Base-by-base conservation (phyloP, 2,113 vertebrate species). In the Rhodinocichla rosea region DNA sequence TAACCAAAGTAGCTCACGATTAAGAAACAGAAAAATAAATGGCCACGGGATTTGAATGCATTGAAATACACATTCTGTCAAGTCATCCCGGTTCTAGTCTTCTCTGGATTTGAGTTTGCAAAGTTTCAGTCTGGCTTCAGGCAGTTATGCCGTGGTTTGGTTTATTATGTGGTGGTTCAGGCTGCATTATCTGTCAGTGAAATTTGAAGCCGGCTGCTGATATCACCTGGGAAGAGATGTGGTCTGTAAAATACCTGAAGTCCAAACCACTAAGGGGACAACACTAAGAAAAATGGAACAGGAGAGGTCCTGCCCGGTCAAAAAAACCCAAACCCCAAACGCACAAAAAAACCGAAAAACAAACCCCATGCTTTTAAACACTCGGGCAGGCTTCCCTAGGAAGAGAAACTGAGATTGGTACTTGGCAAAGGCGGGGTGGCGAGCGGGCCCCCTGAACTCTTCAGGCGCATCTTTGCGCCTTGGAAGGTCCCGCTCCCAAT, bases 101-200 rank as follows among this genome's bases (percentile, higher is more conserved):
- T 79, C 59, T 65, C 76, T 42, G 47, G 56, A 10, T 76, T 39
- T 33, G 70, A 92, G 80, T 81, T 80, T 55, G 44, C 33, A 17
- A 92, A 95, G 92, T 97, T 93, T 93, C 47, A 15, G 39, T 35
- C 60, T 68, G 74, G 39, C 40, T 94, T 67, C 74, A n/a, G 47
- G 1, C 28, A 56, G 6, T 50, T 33, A 37, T 7, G 14, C 0
- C 0, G 30, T 32, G 39, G 44, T 47, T 64, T 3, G 7, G 30
- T 7, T 90, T 67, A 39, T 50, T 50, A 35, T 14, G 45, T 0
- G 1, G 5, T 55, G 30, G 35, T 52, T 70, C 37, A 6, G 40
- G 50, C 40, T 35, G 30, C 4, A 1, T 42, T 47, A 39, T 8
- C 22, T 20, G 2, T n/a, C 40, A 3, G 65, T 10, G 49, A 47